phyloP scores from a whole-genome alignment of 2,797 vertebrate genomes.

The Heliangelus exortis region DNA sequence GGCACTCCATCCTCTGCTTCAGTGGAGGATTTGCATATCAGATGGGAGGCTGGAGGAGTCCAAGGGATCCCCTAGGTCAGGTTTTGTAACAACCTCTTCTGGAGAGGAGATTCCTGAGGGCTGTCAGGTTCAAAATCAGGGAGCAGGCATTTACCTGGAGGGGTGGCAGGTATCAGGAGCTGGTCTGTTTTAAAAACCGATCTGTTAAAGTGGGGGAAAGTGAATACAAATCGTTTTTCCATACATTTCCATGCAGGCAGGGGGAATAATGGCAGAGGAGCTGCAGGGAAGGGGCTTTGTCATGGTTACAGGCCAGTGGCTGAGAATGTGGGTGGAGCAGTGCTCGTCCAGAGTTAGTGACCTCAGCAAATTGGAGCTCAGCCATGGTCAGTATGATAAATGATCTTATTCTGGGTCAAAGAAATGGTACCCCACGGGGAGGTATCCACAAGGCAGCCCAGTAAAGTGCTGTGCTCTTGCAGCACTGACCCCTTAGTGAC shows the following conservation, averaged over 20 bases:
- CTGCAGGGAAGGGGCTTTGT: slow-evolving; percentile 76
- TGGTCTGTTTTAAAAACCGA: neutral
- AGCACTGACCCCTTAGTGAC: slow-evolving; percentile 73
- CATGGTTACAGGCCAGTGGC: slow-evolving; percentile 79
- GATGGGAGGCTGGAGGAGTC: slow-evolving; percentile 18
- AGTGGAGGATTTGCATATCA: slow-evolving; percentile 67
- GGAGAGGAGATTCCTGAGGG: neutral
- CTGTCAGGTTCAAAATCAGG: neutral
- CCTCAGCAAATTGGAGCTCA: slow-evolving; percentile 80
- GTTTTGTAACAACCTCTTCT: neutral
- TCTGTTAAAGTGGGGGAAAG: neutral
- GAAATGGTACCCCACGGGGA: slow-evolving; percentile 60
- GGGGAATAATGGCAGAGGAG: slow-evolving; percentile 76
- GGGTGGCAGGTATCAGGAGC: neutral
- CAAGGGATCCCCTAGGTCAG: neutral
- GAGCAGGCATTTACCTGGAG: neutral
- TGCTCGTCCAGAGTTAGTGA: slow-evolving; percentile 76
- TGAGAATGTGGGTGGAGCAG: slow-evolving; percentile 79
- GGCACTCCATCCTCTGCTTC: slow-evolving; percentile 67
- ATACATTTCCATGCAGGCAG: slow-evolving; percentile 68
- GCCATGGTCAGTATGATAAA: slow-evolving; percentile 81
- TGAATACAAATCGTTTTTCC: slow-evolving; percentile 42
- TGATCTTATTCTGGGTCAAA: slow-evolving; percentile 77
- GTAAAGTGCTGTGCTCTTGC: slow-evolving; percentile 34
- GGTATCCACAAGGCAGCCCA: slow-evolving; percentile 44